Evolutionary conservation across 1,140 invertebrate species (phyloP).

Genomic region (Leptoteleia sp.): DNA sequence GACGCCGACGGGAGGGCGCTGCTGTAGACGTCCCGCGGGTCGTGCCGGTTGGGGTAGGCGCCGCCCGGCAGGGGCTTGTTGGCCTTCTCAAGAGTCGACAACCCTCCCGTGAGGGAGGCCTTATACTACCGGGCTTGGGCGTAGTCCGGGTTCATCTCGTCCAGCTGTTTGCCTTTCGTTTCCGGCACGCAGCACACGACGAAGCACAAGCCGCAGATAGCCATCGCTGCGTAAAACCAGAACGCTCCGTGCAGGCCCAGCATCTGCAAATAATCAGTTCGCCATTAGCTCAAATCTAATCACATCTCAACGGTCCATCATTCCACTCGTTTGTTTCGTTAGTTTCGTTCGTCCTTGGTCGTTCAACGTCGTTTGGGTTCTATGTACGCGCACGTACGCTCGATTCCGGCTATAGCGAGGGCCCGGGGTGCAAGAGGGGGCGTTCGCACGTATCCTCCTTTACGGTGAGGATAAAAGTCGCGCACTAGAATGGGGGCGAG

Average conservation of each 20-base stretch:
- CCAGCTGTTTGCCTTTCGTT: constrained; percentile 92
- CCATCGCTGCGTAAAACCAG: constrained; percentile 93
- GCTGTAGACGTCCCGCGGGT: constrained; percentile 72
- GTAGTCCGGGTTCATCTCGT: constrained; percentile 91
- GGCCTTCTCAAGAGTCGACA: constrained; percentile 78
- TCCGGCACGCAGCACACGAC: constrained; percentile 93
- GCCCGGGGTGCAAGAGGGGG: too few relatives aligned
- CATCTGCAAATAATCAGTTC: constrained; percentile 76
- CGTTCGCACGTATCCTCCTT: too few relatives aligned
- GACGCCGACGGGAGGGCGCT: too few relatives aligned
- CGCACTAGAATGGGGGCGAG: too few relatives aligned
- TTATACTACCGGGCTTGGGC: constrained; percentile 82
- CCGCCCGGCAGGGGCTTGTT: constrained; percentile 77
- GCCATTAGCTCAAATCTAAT: too few relatives aligned
- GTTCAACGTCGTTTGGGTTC: too few relatives aligned
- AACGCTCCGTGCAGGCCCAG: constrained; percentile 91
- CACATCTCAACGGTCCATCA: too few relatives aligned
- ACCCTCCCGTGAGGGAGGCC: constrained; percentile 80
- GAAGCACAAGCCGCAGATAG: constrained; percentile 90
- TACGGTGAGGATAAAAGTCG: too few relatives aligned
- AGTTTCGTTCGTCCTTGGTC: too few relatives aligned
- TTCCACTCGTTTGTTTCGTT: too few relatives aligned
- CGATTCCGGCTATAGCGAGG: too few relatives aligned
- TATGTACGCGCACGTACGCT: too few relatives aligned
- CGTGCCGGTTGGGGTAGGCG: constrained; percentile 77